These are phyloP conservation scores for Resseliella maxima DNA, from an alignment of 2,888 invertebrate species.

Conservation along the genomic window DNA sequence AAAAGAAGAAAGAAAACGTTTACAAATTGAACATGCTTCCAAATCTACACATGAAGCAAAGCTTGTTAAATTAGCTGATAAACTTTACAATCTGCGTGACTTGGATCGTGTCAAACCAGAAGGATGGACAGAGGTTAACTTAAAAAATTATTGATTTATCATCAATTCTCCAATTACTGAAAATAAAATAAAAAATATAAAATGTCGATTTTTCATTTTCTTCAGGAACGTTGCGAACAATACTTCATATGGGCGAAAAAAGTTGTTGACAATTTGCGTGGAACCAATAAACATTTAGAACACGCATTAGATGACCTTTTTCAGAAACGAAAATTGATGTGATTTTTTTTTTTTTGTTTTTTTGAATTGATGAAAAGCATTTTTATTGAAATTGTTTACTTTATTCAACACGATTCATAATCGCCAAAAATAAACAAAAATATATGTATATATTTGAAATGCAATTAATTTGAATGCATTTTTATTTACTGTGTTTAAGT, in stretches of 20 bases:
- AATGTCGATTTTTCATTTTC: slow-evolving; percentile 13
- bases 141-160: neutral
- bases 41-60: slow-evolving; percentile 73
- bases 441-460: neutral
- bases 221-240: slow-evolving; percentile 69
- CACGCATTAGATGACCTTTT: slow-evolving; percentile 70
- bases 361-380: neutral
- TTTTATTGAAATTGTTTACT: neutral
- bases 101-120: slow-evolving; percentile 69
- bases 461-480: too few species aligned
- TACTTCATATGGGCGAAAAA: slow-evolving; percentile 79
- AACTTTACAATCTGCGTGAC: slow-evolving; percentile 83
- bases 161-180: neutral
- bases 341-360: neutral
- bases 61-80: slow-evolving; percentile 83
- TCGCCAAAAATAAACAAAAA: neutral
- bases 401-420: neutral
- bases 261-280: slow-evolving; percentile 75
- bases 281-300: slow-evolving; percentile 73
- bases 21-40: slow-evolving; percentile 75
- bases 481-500: slow-evolving; percentile 68
- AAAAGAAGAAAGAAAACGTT: slow-evolving; percentile 72
- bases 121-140: slow-evolving; percentile 73
- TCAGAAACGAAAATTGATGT: slow-evolving; percentile 61
- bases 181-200: neutral